Evolutionary conservation across 2,888 invertebrate species (phyloP), one percentile per base, ranked within the genome.

Genomic region (Herminia tarsipennalis): DNA sequence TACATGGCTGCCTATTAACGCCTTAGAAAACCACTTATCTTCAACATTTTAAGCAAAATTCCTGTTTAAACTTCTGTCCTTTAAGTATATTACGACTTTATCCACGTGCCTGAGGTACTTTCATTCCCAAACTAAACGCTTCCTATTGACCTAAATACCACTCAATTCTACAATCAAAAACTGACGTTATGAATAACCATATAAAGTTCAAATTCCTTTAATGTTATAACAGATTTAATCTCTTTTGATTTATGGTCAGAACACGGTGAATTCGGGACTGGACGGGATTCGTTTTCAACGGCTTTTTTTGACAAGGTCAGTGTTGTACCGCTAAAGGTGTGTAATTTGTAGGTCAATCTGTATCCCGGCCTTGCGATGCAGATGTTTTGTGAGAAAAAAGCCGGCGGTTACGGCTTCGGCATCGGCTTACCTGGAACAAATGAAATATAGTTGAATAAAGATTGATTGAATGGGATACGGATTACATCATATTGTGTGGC

Each of bases 31-130:
- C n/a, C n/a, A n/a, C n/a, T n/a, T n/a, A n/a, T n/a, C n/a, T n/a
- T 1, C 18, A 13, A 16, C 12, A 18, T 12, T n/a, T 12, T 21
- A 17, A 20, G 8, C 3, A 5, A n/a, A 5, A 6, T 20, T 27
- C 5, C 2, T 16, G 3, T 10, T 42, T 17, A 30, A 14, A 30
- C 48, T 63, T 43, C 67, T 63, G 49, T 0, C 18, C 1, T 3
- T 1, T 35, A 29, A 25, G 25, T 56, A 17, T 39, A 2, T 37
- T 6, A 10, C 38, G 38, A 8, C 20, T 41, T 48, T 56, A 56
- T 48, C 70, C 84, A 78, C 83, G 84, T 83, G 83, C 82, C 76
- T 34, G 39, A 64, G 64, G 67, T 68, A 69, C 74, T 73, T 68
- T 60, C 55, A 53, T 56, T 51, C 53, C 45, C 6, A 41, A 49